A percentile compares a stretch with the other conserved stretches of the same genome.
Conservation (phyloP, 2,888 invertebrate genomes). For the Campoplex capitator region DNA sequence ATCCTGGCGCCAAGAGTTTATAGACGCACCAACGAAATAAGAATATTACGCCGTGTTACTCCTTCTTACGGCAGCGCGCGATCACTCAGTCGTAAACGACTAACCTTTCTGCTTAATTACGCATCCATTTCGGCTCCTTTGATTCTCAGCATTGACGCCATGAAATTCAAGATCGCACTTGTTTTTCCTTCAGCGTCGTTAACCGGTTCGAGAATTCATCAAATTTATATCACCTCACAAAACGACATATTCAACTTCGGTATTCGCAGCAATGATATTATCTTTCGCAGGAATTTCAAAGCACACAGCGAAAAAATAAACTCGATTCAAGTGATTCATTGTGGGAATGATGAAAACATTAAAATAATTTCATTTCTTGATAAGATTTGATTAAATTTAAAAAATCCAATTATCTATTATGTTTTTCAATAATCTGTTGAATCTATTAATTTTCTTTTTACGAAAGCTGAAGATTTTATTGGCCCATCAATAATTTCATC, state of each 20-base stretch:
- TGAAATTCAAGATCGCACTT: background rate
- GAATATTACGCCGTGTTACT: constrained; percentile 73
- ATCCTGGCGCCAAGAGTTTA: constrained; percentile 47
- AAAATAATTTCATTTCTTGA: no score
- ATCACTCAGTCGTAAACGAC: constrained; percentile 4
- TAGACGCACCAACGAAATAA: constrained; percentile 75
- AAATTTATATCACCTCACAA: background rate
- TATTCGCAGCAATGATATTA: background rate
- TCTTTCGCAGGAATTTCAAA: background rate
- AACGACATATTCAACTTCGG: background rate
- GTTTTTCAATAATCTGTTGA: background rate
- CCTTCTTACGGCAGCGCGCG: background rate
- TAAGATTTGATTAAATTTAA: background rate
- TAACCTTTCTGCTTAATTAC: background rate
- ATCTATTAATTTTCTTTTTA: background rate
- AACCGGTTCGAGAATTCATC: background rate
- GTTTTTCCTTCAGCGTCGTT: constrained; percentile 1
- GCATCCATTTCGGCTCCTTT: background rate
- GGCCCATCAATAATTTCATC: background rate
- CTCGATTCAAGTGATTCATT: background rate
- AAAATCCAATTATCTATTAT: background rate
- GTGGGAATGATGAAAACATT: no score
- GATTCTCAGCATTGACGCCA: background rate
- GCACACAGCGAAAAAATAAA: background rate
- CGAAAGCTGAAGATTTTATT: background rate